Conservation (phyloP, 2,797 vertebrate species). For the Moxostoma hubbsi region DNA sequence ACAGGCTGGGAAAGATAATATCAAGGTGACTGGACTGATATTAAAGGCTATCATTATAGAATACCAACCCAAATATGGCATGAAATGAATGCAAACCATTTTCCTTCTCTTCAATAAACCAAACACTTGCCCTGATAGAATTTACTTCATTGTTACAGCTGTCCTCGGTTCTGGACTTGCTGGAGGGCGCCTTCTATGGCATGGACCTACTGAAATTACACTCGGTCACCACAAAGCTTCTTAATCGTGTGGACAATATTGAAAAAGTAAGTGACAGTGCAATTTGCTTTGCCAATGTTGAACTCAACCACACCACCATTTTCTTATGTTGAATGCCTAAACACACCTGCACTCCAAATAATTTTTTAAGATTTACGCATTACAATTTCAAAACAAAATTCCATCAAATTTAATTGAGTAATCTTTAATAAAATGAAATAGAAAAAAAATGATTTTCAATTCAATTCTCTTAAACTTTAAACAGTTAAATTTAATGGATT, state of each 20-base stretch:
- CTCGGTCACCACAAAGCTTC: constrained; percentile 86
- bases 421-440: too few relatives aligned
- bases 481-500: too few relatives aligned
- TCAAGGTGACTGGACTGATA: constrained; percentile 83
- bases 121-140: constrained; percentile 53
- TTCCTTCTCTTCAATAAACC: constrained; percentile 15
- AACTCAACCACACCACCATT: neutral
- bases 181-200: constrained; percentile 92
- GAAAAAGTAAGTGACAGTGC: constrained; percentile 83
- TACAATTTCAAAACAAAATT: too few relatives aligned
- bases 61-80: neutral
- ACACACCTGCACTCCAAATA: neutral
- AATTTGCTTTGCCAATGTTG: neutral
- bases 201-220: constrained; percentile 94
- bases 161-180: constrained; percentile 87
- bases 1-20: constrained; percentile 82
- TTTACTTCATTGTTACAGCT: constrained; percentile 79
- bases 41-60: neutral
- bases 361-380: too few relatives aligned
- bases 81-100: constrained; percentile 19
- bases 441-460: too few relatives aligned
- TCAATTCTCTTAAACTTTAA: too few relatives aligned
- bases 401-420: too few relatives aligned
- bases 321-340: neutral
- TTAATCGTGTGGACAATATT: constrained; percentile 86